phyloP scores from a whole-genome alignment of 1,140 invertebrate genomes.

The Aricia agestis region DNA sequence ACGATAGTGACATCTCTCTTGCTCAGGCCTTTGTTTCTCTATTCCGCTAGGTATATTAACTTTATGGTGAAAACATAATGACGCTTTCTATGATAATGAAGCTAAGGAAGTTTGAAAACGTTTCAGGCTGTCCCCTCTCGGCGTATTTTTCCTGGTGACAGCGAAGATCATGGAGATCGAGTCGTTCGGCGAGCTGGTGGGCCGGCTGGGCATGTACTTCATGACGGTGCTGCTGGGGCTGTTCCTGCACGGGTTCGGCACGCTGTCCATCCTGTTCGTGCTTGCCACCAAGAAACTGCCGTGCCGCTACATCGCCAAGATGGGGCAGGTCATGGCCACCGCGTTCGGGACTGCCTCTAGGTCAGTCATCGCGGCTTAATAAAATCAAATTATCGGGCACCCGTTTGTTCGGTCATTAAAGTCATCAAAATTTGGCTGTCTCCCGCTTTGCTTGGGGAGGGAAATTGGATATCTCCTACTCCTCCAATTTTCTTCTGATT shows the following conservation, averaged over 20 bases:
- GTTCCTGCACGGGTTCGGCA: conserved; percentile 92
- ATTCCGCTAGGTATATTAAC: no score
- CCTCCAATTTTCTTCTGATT: no score
- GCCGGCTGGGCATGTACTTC: conserved; percentile 93
- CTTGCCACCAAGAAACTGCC: conserved; percentile 87
- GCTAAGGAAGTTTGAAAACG: neutral
- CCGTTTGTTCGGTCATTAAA: no score
- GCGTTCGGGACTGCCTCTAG: conserved; percentile 96
- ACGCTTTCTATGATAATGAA: no score
- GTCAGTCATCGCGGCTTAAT: conserved; percentile 73
- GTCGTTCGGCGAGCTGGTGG: conserved; percentile 87
- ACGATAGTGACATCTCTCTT: no score
- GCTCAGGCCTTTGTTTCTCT: no score
- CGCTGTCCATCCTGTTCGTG: conserved; percentile 90
- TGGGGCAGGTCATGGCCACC: conserved; percentile 92
- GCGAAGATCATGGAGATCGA: conserved; percentile 93
- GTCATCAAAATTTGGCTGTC: no score
- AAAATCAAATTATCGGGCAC: no score
- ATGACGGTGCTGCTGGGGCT: conserved; percentile 92
- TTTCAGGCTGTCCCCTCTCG: conserved; percentile 92
- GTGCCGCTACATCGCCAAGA: conserved; percentile 87
- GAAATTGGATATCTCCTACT: no score
- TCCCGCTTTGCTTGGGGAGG: no score
- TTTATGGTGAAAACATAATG: no score
- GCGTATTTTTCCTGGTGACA: conserved; percentile 93